Evolutionary conservation across 2,888 invertebrate species (phyloP).

Genomic region (Aromia moschata): DNA sequence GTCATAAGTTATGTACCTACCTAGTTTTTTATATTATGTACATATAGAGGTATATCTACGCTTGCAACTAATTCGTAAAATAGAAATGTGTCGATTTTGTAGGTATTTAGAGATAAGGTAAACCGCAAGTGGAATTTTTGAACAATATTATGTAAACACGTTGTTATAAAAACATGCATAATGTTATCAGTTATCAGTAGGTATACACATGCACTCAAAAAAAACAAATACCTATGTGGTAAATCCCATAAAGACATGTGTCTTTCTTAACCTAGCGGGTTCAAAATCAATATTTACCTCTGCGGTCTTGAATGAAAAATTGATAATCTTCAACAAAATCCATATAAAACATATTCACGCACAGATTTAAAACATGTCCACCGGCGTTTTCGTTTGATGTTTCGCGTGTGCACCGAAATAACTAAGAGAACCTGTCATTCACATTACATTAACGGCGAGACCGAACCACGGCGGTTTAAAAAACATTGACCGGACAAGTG

Average conservation of each 20-base stretch:
- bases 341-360: constrained; percentile 28
- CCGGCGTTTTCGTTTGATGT: constrained; percentile 3
- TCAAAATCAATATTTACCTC: constrained; percentile 31
- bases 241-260: neutral
- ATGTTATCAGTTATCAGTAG: neutral
- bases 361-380: constrained; percentile 14
- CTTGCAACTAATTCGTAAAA: no score
- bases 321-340: constrained; percentile 12
- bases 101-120: no score
- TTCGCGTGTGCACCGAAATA: neutral
- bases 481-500: constrained; percentile 5
- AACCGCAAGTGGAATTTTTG: no score
- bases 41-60: no score
- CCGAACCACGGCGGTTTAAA: neutral
- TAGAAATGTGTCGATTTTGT: no score
- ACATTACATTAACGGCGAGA: neutral
- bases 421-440: constrained; percentile 13
- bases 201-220: neutral
- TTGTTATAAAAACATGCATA: neutral
- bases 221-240: neutral
- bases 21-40: no score
- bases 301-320: constrained; percentile 25
- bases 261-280: constrained; percentile 17
- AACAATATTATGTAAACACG: no score
- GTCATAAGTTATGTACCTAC: no score